Conservation (phyloP, 2,888 invertebrate species). For the Salticus scenicus region DNA sequence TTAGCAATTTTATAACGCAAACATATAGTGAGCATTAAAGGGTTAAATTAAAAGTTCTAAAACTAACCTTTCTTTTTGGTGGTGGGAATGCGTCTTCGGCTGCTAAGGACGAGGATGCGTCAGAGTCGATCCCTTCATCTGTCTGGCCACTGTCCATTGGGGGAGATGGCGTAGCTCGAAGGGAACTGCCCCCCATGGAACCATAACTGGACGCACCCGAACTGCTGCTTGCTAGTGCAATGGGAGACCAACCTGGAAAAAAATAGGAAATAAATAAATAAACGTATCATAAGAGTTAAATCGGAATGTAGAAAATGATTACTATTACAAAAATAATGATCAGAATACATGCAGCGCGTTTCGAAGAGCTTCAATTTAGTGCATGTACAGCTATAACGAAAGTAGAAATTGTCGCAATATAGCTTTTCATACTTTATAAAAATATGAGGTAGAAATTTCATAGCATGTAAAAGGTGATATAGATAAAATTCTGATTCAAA, state of each 20-base stretch:
- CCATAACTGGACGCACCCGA: slow-evolving; percentile 76
- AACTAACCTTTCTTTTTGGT: slow-evolving; percentile 46
- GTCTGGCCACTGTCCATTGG: slow-evolving; percentile 76
- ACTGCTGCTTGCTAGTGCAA: slow-evolving; percentile 78
- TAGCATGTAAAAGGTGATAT: too few species aligned
- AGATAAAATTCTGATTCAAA: too few species aligned
- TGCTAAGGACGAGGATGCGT: slow-evolving; percentile 54
- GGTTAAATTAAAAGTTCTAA: background rate
- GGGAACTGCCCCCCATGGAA: slow-evolving; percentile 80
- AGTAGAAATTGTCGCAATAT: too few species aligned
- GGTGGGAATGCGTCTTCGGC: slow-evolving; percentile 51
- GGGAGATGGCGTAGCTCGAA: slow-evolving; percentile 87
- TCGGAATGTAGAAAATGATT: too few species aligned
- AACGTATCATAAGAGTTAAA: too few species aligned
- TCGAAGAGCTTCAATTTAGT: too few species aligned
- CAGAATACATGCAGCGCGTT: too few species aligned
- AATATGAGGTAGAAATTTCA: too few species aligned
- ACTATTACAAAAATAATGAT: too few species aligned
- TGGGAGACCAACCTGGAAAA: slow-evolving; percentile 48
- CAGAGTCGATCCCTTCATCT: slow-evolving; percentile 61
- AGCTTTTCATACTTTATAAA: too few species aligned
- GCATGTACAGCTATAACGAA: too few species aligned
- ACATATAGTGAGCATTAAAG: background rate
- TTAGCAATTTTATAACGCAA: too few species aligned
- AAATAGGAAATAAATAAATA: background rate